Percentiles rank a stretch among this genome's conserved stretches.
These are phyloP conservation scores for Schizotus pectinicornis DNA, from an alignment of 2,888 invertebrate species.

Conservation along the genomic window DNA sequence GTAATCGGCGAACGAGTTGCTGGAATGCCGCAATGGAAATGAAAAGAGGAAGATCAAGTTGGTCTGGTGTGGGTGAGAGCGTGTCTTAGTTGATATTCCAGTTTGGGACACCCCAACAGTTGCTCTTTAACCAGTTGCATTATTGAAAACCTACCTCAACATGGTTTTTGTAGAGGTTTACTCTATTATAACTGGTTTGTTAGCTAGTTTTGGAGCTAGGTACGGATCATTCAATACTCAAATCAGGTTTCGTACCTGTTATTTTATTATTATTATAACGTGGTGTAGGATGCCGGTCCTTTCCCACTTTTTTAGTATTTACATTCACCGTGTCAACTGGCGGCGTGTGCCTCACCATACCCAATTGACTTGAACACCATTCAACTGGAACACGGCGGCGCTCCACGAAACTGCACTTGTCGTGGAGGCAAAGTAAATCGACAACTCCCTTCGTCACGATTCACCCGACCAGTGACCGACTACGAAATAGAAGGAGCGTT, in stretches of 20 bases:
- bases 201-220: slow-evolving; percentile 51
- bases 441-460: too few species aligned
- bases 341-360: background rate
- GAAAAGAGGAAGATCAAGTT: slow-evolving; percentile 38
- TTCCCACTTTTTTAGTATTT: slow-evolving; percentile 8
- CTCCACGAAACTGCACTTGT: too few species aligned
- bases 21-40: slow-evolving; percentile 36
- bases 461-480: too few species aligned
- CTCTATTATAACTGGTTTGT: slow-evolving; percentile 51
- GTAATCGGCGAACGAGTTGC: slow-evolving; percentile 32
- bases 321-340: background rate
- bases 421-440: too few species aligned
- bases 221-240: slow-evolving; percentile 49
- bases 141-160: slow-evolving; percentile 53
- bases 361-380: too few species aligned
- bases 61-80: slow-evolving; percentile 44
- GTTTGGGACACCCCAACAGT: slow-evolving; percentile 48
- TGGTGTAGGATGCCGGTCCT: slow-evolving; percentile 17
- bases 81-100: slow-evolving; percentile 49
- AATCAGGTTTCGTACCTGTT: slow-evolving; percentile 47
- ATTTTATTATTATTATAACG: slow-evolving; percentile 30
- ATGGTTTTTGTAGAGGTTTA: slow-evolving; percentile 48
- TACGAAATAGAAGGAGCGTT: too few species aligned
- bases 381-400: too few species aligned
- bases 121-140: slow-evolving; percentile 44